These are phyloP conservation scores for Brachionus plicatilis DNA, from an alignment of 1,140 invertebrate species.

Conservation along the genomic window DNA sequence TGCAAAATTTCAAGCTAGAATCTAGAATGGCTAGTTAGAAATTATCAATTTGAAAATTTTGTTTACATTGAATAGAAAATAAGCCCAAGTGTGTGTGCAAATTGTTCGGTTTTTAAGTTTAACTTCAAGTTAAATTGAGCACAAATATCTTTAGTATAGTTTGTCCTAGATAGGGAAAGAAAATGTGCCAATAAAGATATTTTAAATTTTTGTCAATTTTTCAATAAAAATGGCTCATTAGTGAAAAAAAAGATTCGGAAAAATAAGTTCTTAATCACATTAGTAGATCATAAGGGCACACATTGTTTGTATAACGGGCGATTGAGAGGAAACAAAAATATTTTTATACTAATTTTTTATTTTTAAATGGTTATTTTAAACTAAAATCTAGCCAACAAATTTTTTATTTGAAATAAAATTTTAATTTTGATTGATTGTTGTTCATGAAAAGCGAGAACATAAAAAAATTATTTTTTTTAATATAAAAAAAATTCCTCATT, in stretches of 20 bases:
- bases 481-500: neutral
- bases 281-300: slow-evolving; percentile 32
- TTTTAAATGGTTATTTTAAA: neutral
- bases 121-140: neutral
- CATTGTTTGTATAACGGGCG: slow-evolving; percentile 2
- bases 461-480: neutral
- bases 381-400: neutral
- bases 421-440: slow-evolving; percentile 20
- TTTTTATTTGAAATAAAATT: neutral
- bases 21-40: neutral
- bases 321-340: neutral
- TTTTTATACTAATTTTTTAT: neutral
- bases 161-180: slow-evolving; percentile 11
- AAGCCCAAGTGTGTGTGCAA: neutral
- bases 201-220: slow-evolving; percentile 17
- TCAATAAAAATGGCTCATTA: slow-evolving; percentile 19
- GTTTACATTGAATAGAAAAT: slow-evolving; percentile 17
- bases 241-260: neutral
- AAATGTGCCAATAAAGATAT: slow-evolving; percentile 15
- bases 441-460: neutral
- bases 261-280: slow-evolving; percentile 10
- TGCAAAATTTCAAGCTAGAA: slow-evolving; percentile 13
- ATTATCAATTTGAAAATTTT: slow-evolving; percentile 12
- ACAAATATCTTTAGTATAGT: neutral
- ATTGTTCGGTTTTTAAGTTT: slow-evolving; percentile 26